Evolutionary conservation across 1,140 invertebrate genomes (phyloP).

Genomic region (Cephus cinctus): DNA sequence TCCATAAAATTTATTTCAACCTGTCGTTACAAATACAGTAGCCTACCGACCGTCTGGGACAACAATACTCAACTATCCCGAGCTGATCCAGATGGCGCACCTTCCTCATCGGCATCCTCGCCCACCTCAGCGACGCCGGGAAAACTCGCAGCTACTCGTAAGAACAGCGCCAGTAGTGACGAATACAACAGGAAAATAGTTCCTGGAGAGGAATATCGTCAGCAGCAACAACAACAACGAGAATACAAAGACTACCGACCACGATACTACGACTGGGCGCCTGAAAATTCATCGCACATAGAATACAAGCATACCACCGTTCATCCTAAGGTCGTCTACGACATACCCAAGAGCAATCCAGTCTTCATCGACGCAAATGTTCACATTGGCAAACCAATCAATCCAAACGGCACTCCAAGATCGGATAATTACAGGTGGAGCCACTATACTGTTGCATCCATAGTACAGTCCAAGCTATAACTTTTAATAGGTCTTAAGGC

Average conservation of each 20-base stretch:
- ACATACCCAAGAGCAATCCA: slow-evolving; percentile 56
- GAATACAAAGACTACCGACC: slow-evolving; percentile 58
- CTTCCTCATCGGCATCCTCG: slow-evolving; percentile 53
- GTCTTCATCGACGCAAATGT: slow-evolving; percentile 45
- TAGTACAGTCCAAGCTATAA: too few relatives aligned
- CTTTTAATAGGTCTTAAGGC: too few relatives aligned
- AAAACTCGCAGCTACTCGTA: slow-evolving; percentile 21
- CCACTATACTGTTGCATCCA: too few relatives aligned
- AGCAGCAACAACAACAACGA: slow-evolving; percentile 41
- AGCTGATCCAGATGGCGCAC: slow-evolving; percentile 68
- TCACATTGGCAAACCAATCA: slow-evolving; percentile 27
- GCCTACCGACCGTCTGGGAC: slow-evolving; percentile 37
- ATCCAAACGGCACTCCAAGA: slow-evolving; percentile 34
- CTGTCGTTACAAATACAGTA: slow-evolving; percentile 25
- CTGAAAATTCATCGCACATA: slow-evolving; percentile 32
- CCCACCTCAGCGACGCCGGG: slow-evolving; percentile 34
- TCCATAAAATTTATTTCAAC: slow-evolving; percentile 9
- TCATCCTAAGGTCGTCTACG: slow-evolving; percentile 57
- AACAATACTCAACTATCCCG: slow-evolving; percentile 39
- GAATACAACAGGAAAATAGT: slow-evolving; percentile 32
- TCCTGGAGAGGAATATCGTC: slow-evolving; percentile 50
- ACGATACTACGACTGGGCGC: slow-evolving; percentile 43
- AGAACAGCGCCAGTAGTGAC: slow-evolving; percentile 29
- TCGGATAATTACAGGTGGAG: slow-evolving; percentile 45
- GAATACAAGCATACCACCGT: slow-evolving; percentile 48